These are phyloP conservation scores for Trachurus trachurus DNA, from an alignment of 2,797 vertebrate species.

Conservation along the genomic window DNA sequence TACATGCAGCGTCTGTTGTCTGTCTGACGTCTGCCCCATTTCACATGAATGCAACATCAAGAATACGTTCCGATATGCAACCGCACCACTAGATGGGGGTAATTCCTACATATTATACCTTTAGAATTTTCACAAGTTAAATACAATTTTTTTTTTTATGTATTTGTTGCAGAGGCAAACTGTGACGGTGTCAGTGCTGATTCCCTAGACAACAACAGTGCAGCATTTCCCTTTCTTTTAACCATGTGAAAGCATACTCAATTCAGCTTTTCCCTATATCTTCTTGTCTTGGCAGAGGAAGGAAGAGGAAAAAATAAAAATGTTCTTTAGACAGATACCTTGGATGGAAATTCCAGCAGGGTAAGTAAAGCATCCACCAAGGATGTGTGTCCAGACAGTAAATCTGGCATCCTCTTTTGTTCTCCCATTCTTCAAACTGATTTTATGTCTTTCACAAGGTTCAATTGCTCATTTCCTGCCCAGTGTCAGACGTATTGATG, in stretches of 20 bases:
- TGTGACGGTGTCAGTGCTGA: neutral
- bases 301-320: constrained; percentile 12
- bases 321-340: constrained; percentile 20
- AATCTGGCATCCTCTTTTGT: constrained; percentile 29
- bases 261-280: constrained; percentile 5
- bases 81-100: too few species aligned
- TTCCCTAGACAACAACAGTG: neutral
- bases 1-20: too few species aligned
- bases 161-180: constrained; percentile 8
- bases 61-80: too few species aligned
- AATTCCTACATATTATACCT: too few species aligned
- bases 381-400: constrained; percentile 30
- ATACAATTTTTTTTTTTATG: too few species aligned
- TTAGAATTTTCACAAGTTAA: too few species aligned
- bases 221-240: constrained; percentile 2
- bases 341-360: constrained; percentile 22
- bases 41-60: too few species aligned
- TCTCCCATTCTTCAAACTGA: constrained; percentile 39
- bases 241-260: too few species aligned
- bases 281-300: constrained; percentile 1
- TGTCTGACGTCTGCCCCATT: too few species aligned
- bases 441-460: constrained; percentile 41
- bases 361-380: constrained; percentile 8
- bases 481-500: constrained; percentile 29
- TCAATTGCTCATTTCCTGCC: constrained; percentile 38